phyloP scores from a whole-genome alignment of 1,140 invertebrate genomes.

The Dreissena rostriformis region DNA sequence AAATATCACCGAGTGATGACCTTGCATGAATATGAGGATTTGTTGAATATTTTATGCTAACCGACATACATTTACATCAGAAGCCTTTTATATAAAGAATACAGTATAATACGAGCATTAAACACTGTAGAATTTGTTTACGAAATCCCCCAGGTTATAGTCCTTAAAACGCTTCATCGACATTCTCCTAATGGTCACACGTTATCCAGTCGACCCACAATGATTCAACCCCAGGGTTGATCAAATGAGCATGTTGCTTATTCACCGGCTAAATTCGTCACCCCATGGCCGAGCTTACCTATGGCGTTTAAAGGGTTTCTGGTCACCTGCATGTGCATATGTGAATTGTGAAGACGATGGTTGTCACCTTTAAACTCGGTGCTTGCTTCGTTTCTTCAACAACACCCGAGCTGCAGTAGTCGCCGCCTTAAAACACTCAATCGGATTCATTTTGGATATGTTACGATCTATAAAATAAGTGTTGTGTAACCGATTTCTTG shows the following conservation, averaged over 20 bases:
- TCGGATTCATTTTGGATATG: no score
- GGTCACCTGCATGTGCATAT: not conserved
- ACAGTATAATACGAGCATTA: no score
- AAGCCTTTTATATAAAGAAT: no score
- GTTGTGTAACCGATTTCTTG: no score
- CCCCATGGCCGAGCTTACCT: not conserved
- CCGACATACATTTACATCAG: no score
- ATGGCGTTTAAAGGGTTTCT: constrained; percentile 20
- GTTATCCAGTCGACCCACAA: not conserved
- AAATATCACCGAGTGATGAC: no score
- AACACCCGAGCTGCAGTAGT: constrained; percentile 18
- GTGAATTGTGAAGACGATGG: not conserved
- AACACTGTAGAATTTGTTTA: no score
- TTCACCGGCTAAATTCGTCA: not conserved
- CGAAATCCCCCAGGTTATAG: not conserved
- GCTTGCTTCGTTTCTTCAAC: not conserved
- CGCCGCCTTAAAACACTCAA: not conserved
- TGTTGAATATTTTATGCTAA: no score
- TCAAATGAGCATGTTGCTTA: not conserved
- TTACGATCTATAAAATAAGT: no score
- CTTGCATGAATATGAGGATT: no score
- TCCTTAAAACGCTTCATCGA: constrained; percentile 4
- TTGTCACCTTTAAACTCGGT: not conserved
- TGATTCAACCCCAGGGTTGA: constrained; percentile 17
- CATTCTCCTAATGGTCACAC: not conserved